Percentiles rank a stretch among this genome's conserved stretches.
phyloP scores from a whole-genome alignment of 1,140 invertebrate genomes.

The Rhopalosiphum padi region DNA sequence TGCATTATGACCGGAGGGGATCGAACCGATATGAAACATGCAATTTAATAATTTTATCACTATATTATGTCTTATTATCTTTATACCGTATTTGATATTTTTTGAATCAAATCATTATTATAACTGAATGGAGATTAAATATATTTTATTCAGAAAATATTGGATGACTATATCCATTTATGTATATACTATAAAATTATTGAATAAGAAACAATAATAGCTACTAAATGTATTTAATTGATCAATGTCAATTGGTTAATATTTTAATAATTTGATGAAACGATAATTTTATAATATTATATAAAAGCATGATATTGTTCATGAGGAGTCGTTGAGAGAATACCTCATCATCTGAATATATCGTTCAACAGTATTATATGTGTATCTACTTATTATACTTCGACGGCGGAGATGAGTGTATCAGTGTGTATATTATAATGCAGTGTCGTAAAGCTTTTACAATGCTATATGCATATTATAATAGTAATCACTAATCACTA shows the following conservation, averaged over 20 bases:
- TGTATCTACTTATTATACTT: neutral
- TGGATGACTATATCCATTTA: neutral
- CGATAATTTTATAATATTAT: too few relatives aligned
- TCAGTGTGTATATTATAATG: neutral
- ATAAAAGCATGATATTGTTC: neutral
- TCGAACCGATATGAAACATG: neutral
- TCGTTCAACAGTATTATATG: neutral
- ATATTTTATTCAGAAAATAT: neutral
- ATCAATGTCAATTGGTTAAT: neutral
- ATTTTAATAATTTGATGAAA: too few relatives aligned
- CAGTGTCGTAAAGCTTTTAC: neutral
- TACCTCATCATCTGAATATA: neutral
- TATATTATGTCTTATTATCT: neutral
- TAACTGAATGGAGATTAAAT: too few relatives aligned
- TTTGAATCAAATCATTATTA: neutral
- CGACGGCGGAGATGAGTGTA: neutral
- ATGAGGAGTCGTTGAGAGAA: too few relatives aligned
- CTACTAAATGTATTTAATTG: neutral
- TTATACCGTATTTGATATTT: neutral
- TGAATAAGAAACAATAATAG: neutral
- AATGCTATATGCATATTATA: neutral
- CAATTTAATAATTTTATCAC: neutral
- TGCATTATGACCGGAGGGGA: neutral
- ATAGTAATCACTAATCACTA: neutral
- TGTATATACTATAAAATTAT: too few relatives aligned